A percentile compares a stretch with the other conserved stretches of the same genome.
These are phyloP conservation scores for Puntigrus tetrazona DNA, from an alignment of 2,113 vertebrate species.

Conservation along the genomic window DNA sequence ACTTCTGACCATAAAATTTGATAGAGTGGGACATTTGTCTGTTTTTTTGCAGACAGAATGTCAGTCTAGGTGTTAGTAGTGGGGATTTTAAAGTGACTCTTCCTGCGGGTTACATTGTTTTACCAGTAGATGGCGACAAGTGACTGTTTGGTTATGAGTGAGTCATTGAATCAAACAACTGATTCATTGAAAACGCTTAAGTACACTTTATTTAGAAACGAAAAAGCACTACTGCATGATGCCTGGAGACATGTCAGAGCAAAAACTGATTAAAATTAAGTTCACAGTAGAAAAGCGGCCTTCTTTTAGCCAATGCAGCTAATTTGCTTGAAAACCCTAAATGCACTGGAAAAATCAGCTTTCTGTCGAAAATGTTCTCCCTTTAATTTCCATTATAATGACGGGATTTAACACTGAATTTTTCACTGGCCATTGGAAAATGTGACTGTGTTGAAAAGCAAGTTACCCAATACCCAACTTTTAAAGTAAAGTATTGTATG, in stretches of 20 bases:
- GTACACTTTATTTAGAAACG: background rate
- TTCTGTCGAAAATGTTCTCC: no score
- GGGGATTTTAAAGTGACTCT: background rate
- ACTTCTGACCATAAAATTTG: background rate
- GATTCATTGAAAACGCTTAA: background rate
- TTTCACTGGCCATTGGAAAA: no score
- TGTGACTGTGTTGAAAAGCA: no score
- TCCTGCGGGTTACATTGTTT: background rate
- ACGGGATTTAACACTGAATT: no score
- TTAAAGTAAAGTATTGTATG: no score
- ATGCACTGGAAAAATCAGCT: background rate
- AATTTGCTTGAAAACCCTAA: background rate
- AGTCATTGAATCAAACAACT: background rate
- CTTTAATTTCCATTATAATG: no score
- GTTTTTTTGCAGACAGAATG: background rate
- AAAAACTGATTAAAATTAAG: background rate
- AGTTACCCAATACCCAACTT: no score
- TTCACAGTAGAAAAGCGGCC: background rate
- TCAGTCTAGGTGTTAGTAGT: background rate
- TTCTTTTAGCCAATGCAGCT: background rate
- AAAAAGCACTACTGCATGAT: background rate
- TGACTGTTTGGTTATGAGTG: background rate
- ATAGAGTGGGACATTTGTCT: background rate
- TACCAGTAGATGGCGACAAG: background rate
- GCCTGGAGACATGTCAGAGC: background rate